Percentiles rank a stretch among this genome's conserved stretches.
Conservation (phyloP, 2,797 vertebrate genomes). For the Syndactyla subalaris region DNA sequence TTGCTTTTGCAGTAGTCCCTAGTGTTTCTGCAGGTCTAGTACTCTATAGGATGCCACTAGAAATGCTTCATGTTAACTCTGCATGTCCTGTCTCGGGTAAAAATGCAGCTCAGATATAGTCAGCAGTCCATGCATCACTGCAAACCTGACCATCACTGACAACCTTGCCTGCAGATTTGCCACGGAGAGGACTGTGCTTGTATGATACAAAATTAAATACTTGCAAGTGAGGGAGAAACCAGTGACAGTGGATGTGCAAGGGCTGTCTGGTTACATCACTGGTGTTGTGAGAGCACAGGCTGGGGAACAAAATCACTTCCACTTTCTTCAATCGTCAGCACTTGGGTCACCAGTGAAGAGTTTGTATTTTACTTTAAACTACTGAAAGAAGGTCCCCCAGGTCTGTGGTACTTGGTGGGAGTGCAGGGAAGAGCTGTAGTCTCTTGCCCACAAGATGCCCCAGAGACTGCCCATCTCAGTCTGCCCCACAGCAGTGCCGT, state of each 20-base stretch:
- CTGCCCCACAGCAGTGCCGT: fast-evolving
- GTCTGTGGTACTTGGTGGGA: neutral
- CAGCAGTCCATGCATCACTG: fast-evolving
- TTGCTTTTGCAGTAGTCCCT: neutral
- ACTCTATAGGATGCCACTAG: neutral
- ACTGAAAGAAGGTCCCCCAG: neutral
- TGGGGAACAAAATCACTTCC: neutral
- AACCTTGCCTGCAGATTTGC: neutral
- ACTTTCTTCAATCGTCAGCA: neutral
- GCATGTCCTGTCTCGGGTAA: neutral
- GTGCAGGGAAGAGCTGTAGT: neutral
- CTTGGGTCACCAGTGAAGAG: neutral
- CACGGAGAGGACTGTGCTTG: neutral
- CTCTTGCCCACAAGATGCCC: neutral
- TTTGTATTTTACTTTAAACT: neutral
- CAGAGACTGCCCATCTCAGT: neutral
- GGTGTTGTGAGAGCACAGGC: neutral
- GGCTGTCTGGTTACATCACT: fast-evolving
- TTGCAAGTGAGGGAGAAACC: neutral
- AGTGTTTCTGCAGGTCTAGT: neutral
- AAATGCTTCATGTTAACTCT: neutral
- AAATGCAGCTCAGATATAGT: neutral
- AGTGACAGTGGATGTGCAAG: neutral
- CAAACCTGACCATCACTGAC: neutral
- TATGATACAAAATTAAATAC: neutral